phyloP scores from a whole-genome alignment of 2,113 vertebrate species.

The Cervus canadensis region DNA sequence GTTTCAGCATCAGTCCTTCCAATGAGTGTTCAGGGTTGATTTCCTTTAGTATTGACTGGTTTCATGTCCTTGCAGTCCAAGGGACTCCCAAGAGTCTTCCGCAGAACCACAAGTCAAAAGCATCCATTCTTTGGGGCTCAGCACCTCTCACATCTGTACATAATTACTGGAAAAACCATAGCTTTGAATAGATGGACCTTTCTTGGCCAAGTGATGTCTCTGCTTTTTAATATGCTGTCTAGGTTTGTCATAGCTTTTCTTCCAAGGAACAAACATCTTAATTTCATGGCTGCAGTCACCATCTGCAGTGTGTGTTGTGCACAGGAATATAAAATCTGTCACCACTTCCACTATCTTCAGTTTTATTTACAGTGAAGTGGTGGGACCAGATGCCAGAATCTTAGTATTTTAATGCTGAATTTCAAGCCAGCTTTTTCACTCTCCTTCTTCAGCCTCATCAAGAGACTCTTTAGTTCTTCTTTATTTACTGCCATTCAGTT shows the following conservation, averaged over 20 bases:
- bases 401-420: background rate
- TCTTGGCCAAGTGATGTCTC: background rate
- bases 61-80: background rate
- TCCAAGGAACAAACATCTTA: background rate
- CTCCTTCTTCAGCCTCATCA: background rate
- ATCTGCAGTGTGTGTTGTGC: background rate
- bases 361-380: background rate
- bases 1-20: background rate
- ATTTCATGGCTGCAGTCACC: background rate
- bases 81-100: background rate
- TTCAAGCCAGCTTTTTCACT: background rate
- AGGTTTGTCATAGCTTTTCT: background rate
- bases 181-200: background rate
- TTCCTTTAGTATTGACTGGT: background rate
- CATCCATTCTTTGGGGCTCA: background rate
- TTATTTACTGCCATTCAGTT: background rate
- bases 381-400: background rate
- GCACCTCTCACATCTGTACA: background rate
- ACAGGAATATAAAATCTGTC: background rate
- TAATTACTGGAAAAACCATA: background rate
- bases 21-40: background rate
- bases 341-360: background rate
- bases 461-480: background rate
- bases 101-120: background rate
- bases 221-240: background rate